Percentiles rank a stretch among this genome's conserved stretches.
These are phyloP conservation scores for Onychostoma macrolepis DNA, from an alignment of 2,113 vertebrate genomes.

Conservation along the genomic window DNA sequence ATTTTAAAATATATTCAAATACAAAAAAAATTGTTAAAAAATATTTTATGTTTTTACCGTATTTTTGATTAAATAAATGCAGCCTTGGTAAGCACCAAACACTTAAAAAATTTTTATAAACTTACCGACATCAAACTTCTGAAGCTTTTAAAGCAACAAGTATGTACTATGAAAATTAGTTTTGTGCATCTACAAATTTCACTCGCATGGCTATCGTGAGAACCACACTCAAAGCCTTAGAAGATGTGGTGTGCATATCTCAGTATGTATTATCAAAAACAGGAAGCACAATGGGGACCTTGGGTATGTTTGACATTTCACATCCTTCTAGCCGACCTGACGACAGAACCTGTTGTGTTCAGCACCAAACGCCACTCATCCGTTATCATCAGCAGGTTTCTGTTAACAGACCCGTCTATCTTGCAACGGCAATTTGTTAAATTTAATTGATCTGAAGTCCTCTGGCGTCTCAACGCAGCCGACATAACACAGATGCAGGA, in stretches of 20 bases:
- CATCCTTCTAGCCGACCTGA: conserved; percentile 5
- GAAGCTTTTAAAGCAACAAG: background rate
- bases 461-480: background rate
- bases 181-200: background rate
- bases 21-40: no score
- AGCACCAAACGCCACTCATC: background rate
- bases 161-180: background rate
- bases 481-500: conserved; percentile 3
- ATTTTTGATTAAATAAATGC: no score
- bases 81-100: no score
- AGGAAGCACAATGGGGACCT: conserved; percentile 11
- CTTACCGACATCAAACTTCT: background rate
- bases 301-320: conserved; percentile 2
- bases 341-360: background rate
- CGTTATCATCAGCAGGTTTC: conserved; percentile 19
- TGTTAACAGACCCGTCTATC: background rate
- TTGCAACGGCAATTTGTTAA: background rate
- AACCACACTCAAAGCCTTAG: background rate
- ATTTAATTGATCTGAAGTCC: conserved; percentile 22
- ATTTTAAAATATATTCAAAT: no score
- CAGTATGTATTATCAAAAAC: background rate
- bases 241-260: background rate
- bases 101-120: no score
- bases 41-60: no score
- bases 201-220: background rate